Conservation (phyloP, 1,140 invertebrate species). For the Batillaria attramentaria region DNA sequence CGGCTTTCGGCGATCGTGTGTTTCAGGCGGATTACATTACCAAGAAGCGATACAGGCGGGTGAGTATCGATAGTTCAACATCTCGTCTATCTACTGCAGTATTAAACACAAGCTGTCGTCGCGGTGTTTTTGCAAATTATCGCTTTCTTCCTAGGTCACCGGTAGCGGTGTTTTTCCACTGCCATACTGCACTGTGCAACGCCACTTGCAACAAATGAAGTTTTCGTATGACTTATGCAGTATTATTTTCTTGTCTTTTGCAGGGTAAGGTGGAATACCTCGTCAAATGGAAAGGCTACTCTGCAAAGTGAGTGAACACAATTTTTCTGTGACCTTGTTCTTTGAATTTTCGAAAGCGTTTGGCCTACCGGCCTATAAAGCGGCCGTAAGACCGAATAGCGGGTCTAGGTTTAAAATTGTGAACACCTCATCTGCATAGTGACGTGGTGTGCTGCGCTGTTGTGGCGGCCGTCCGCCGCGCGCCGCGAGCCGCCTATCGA, state of each 20-base stretch:
- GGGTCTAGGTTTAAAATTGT: background rate
- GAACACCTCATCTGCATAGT: slow-evolving; percentile 12
- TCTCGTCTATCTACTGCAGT: background rate
- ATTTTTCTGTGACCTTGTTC: background rate
- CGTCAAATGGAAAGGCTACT: slow-evolving; percentile 61
- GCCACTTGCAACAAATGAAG: too few species aligned
- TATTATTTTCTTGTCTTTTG: slow-evolving; percentile 32
- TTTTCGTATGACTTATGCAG: too few species aligned
- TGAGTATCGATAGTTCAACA: slow-evolving; percentile 24
- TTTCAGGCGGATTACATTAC: slow-evolving; percentile 54
- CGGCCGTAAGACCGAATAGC: too few species aligned
- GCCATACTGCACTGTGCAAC: too few species aligned
- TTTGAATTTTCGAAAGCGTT: background rate
- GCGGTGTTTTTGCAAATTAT: background rate
- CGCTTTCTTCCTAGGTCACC: too few species aligned
- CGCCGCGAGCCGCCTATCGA: background rate
- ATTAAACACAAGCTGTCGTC: background rate
- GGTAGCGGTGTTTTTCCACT: too few species aligned
- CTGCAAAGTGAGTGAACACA: slow-evolving; percentile 49
- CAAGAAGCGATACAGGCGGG: slow-evolving; percentile 50
- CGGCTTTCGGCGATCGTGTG: slow-evolving; percentile 42
- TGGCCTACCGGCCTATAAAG: too few species aligned
- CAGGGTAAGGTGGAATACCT: slow-evolving; percentile 58
- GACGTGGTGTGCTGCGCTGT: too few species aligned
- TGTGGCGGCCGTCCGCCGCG: background rate